These are phyloP conservation scores for Ursus arctos DNA, from an alignment of 2,113 vertebrate genomes.

Conservation along the genomic window DNA sequence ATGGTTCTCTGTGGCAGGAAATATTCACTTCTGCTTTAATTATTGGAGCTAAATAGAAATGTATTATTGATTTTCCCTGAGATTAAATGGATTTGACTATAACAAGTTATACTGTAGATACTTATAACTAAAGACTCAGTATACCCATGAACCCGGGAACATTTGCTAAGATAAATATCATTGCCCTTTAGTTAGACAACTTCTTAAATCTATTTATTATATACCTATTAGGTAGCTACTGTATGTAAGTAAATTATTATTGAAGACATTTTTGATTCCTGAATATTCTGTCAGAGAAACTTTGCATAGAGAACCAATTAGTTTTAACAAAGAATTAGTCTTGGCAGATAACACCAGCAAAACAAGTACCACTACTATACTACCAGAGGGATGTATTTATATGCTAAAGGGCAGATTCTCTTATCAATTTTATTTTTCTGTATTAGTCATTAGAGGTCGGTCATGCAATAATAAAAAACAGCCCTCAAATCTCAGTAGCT, in stretches of 20 bases:
- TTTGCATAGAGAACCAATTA: neutral
- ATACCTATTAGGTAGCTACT: neutral
- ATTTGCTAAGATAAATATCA: neutral
- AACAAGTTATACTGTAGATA: neutral
- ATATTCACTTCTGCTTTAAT: conserved; percentile 22
- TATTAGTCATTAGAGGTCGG: neutral
- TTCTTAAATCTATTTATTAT: conserved; percentile 25
- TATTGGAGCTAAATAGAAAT: conserved; percentile 28
- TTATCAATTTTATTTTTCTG: conserved; percentile 11
- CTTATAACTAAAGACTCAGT: conserved; percentile 10
- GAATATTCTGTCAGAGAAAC: neutral
- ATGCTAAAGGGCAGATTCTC: neutral
- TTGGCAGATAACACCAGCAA: neutral
- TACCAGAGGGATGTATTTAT: neutral
- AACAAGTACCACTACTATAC: neutral
- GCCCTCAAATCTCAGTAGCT: neutral
- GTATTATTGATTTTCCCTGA: neutral
- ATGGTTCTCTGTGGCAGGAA: neutral
- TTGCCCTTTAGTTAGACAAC: neutral
- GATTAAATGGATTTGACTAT: conserved; percentile 32
- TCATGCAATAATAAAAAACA: neutral
- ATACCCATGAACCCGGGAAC: neutral
- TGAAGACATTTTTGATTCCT: conserved; percentile 14
- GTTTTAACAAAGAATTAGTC: neutral
- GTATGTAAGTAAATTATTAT: conserved; percentile 9